Base-by-base conservation (phyloP, 1,140 invertebrate species). In the Zaprionus nigranus region DNA sequence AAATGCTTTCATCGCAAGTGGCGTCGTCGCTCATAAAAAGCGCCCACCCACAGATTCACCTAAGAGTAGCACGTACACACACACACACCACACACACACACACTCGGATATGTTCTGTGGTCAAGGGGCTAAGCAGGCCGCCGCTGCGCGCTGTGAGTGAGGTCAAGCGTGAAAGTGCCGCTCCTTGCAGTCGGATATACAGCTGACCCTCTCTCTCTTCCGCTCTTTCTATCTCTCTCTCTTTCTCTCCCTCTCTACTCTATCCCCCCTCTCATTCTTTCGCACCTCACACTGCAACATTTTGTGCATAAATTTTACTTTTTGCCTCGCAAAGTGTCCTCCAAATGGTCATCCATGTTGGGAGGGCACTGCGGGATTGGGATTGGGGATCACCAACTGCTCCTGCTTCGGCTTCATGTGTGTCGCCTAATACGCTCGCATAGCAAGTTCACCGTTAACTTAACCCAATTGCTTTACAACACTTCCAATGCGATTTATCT, bases 1-100 rank as follows among this genome's bases (percentile, higher is more conserved):
- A 90, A 90, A 90, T 90, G 85, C 86, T 90, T 90, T 90, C 85
- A 90, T 90, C 78, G 82, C 85, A 79, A 88, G 85, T 83, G 84
- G 71, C 78, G 83, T 77, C 76, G 76, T 75, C 66, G 69, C 59
- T 84, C 76, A 88, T 88, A 82, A 85, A 90, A 79, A 78, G 76
- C 81, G 66, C 67, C 83, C 81, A 59, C 17, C 66, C 59, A 58
- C 60, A 61, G 51, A 62, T 28, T 49, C 30, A 51, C 30, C 62
- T 72, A 66, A 59, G 67, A 56, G 67, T 46, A n/a, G 5, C 12
- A 30, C 17, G 12, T 36, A 60, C 51, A 63, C 51, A 49, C 46
- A 40, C 43, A 72, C 28, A 78, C 63, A 30, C 43, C 20, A 22
- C 17, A 15, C 24, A 75, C 58, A 51, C 36, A 40, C 13, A 34